A percentile compares a stretch with the other conserved stretches of the same genome.
These are phyloP conservation scores for Acleris literana DNA, from an alignment of 2,888 invertebrate species.

Conservation along the genomic window DNA sequence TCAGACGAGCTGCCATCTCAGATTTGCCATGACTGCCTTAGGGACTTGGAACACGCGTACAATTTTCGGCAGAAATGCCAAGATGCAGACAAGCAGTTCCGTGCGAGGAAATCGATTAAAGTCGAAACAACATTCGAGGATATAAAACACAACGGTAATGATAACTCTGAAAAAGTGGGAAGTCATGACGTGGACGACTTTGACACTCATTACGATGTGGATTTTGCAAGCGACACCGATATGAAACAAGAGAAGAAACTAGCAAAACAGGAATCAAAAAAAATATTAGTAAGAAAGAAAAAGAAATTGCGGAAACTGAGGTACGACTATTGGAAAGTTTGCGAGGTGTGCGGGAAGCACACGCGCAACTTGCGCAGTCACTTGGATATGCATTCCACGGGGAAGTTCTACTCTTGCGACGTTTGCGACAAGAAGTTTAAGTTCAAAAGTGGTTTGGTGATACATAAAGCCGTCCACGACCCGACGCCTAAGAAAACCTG, in stretches of 20 bases:
- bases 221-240: conserved; percentile 39
- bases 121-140: conserved; percentile 52
- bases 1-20: conserved; percentile 68
- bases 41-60: conserved; percentile 71
- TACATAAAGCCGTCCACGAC: conserved; percentile 74
- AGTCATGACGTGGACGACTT: conserved; percentile 46
- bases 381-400: conserved; percentile 70
- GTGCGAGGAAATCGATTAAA: conserved; percentile 55
- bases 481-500: conserved; percentile 79
- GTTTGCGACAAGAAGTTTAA: conserved; percentile 78
- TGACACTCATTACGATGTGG: conserved; percentile 48
- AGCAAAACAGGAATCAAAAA: conserved; percentile 43
- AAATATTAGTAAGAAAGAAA: conserved; percentile 40
- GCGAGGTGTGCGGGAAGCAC: conserved; percentile 76
- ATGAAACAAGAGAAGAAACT: conserved; percentile 44
- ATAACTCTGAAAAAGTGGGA: conserved; percentile 39
- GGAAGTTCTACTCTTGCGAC: conserved; percentile 70
- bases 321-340: conserved; percentile 76
- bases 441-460: conserved; percentile 73
- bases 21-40: conserved; percentile 69
- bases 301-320: conserved; percentile 57
- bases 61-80: conserved; percentile 77
- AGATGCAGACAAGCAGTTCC: conserved; percentile 62
- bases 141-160: conserved; percentile 32
- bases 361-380: conserved; percentile 72